Conservation (phyloP, 1,140 invertebrate species). For the Listronotus bonariensis region DNA sequence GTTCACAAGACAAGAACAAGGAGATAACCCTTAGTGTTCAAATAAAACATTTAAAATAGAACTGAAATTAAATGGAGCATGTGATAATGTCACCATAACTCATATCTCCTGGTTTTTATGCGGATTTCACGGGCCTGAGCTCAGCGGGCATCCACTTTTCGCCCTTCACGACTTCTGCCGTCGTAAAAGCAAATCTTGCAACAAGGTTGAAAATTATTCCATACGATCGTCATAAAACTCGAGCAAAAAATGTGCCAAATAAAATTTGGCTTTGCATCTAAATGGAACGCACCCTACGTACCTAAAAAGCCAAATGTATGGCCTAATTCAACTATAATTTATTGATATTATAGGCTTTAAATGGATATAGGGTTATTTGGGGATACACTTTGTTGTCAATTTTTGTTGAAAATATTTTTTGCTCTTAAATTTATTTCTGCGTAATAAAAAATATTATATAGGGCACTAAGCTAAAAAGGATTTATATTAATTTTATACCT, state of each 20-base stretch:
- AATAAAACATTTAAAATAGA: slow-evolving; percentile 51
- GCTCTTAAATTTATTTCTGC: too few species aligned
- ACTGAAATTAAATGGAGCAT: slow-evolving; percentile 53
- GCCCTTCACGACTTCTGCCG: slow-evolving; percentile 27
- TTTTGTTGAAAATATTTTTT: too few species aligned
- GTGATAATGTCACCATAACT: slow-evolving; percentile 52
- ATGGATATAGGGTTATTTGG: too few species aligned
- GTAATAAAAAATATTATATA: too few species aligned
- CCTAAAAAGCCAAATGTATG: slow-evolving; percentile 6
- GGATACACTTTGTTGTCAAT: too few species aligned
- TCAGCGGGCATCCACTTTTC: slow-evolving; percentile 38
- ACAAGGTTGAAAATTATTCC: slow-evolving; percentile 40
- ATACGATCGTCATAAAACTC: slow-evolving; percentile 32
- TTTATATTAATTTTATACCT: too few species aligned
- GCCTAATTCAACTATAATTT: slow-evolving; percentile 23
- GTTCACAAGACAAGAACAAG: slow-evolving; percentile 25
- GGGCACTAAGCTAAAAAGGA: too few species aligned
- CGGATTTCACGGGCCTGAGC: slow-evolving; percentile 33
- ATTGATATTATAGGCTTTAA: slow-evolving; percentile 10
- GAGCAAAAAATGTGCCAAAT: slow-evolving; percentile 32
- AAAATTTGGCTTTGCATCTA: slow-evolving; percentile 37
- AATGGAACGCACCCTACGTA: slow-evolving; percentile 17
- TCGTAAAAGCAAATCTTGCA: slow-evolving; percentile 39
- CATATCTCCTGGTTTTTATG: slow-evolving; percentile 47
- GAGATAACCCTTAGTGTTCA: slow-evolving; percentile 25